These are phyloP conservation scores for Merluccius polli DNA, from an alignment of 2,797 vertebrate species.

Conservation along the genomic window DNA sequence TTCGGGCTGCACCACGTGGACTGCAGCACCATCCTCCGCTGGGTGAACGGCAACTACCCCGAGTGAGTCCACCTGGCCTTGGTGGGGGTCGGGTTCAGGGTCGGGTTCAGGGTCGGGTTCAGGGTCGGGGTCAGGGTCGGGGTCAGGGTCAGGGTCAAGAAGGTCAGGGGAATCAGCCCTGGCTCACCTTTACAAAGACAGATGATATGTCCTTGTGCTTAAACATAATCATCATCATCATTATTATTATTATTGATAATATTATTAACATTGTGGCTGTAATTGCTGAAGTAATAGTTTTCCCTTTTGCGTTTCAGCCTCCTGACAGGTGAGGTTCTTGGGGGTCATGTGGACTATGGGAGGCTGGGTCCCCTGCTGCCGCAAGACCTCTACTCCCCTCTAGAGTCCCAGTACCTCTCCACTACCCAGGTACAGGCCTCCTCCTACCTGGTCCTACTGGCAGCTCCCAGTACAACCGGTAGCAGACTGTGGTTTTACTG, in stretches of 20 bases:
- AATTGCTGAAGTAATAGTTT: background rate
- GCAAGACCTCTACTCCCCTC: constrained; percentile 46
- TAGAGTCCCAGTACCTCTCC: constrained; percentile 76
- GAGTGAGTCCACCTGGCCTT: constrained; percentile 79
- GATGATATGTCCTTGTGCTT: too few species aligned
- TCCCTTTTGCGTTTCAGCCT: constrained; percentile 67
- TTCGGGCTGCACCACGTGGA: constrained; percentile 76
- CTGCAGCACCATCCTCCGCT: constrained; percentile 72
- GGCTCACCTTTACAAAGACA: too few species aligned
- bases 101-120: too few species aligned
- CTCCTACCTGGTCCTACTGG: background rate
- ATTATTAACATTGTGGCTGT: background rate
- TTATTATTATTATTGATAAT: background rate
- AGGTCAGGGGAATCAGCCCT: too few species aligned
- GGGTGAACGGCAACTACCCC: constrained; percentile 82
- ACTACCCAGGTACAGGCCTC: constrained; percentile 78
- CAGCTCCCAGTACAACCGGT: background rate
- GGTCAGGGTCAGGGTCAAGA: too few species aligned
- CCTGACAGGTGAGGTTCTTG: constrained; percentile 66
- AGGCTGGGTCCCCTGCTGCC: constrained; percentile 78
- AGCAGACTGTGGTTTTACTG: background rate
- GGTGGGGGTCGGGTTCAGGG: too few species aligned
- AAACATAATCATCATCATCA: too few species aligned
- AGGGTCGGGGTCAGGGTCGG: too few species aligned
- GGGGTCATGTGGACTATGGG: constrained; percentile 58